Evolutionary conservation across 2,797 vertebrate genomes (phyloP).

Genomic region (Siniperca undulata): DNA sequence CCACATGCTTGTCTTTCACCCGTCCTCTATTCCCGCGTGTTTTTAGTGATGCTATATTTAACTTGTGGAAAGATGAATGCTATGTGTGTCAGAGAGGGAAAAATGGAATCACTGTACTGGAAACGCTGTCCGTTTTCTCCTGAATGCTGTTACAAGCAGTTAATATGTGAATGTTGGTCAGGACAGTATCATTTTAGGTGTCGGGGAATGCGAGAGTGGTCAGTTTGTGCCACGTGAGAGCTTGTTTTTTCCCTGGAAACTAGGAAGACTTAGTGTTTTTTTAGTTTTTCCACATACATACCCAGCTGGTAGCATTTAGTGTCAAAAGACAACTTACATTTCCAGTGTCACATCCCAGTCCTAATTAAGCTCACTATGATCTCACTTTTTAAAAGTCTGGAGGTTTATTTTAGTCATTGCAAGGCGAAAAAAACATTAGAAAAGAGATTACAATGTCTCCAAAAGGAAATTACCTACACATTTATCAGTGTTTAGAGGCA

Average conservation of each 20-base stretch:
- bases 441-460: slow-evolving; percentile 11
- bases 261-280: neutral
- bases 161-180: slow-evolving; percentile 21
- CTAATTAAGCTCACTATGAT: slow-evolving; percentile 32
- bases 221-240: slow-evolving; percentile 21
- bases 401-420: slow-evolving; percentile 21
- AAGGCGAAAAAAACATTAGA: neutral
- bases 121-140: slow-evolving; percentile 28
- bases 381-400: slow-evolving; percentile 25
- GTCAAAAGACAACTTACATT: slow-evolving; percentile 29
- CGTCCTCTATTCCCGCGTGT: slow-evolving; percentile 77
- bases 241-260: slow-evolving; percentile 35
- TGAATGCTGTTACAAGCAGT: slow-evolving; percentile 24
- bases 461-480: neutral
- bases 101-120: slow-evolving; percentile 63
- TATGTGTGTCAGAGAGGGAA: slow-evolving; percentile 34
- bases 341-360: slow-evolving; percentile 32
- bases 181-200: slow-evolving; percentile 37
- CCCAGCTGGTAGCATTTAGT: slow-evolving; percentile 26
- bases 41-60: slow-evolving; percentile 80
- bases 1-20: slow-evolving; percentile 76
- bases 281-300: slow-evolving; percentile 16
- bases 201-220: slow-evolving; percentile 34
- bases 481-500: slow-evolving; percentile 38
- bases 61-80: slow-evolving; percentile 67